phyloP scores from a whole-genome alignment of 2,797 vertebrate genomes.

The Melanitta fusca region DNA sequence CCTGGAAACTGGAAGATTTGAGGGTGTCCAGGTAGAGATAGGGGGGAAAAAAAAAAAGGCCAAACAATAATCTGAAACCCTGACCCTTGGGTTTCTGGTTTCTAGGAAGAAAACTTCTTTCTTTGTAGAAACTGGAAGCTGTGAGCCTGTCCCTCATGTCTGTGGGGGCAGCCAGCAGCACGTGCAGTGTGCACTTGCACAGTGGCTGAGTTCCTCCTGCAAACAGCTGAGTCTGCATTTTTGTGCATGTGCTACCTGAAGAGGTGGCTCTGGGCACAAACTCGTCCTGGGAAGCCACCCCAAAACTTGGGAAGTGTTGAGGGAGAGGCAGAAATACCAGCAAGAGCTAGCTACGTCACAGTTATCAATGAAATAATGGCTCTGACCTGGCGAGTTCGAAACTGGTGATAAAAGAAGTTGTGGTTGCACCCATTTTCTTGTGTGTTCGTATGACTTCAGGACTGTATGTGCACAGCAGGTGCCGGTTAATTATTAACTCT shows the following conservation, averaged over 20 bases:
- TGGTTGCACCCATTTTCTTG: neutral
- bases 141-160: neutral
- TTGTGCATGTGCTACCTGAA: neutral
- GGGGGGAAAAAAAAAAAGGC: neutral
- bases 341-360: neutral
- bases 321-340: neutral
- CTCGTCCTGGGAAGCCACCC: neutral
- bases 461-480: neutral
- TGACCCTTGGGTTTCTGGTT: neutral
- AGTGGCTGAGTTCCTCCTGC: neutral
- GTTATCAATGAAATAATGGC: neutral
- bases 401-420: neutral
- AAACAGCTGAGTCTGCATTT: neutral
- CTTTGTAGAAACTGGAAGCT: neutral
- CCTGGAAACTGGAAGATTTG: neutral
- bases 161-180: neutral
- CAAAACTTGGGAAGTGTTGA: neutral
- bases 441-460: neutral
- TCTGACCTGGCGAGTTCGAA: neutral
- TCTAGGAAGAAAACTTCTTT: neutral
- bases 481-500: conserved; percentile 16
- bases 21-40: neutral
- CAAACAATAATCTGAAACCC: neutral
- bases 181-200: neutral
- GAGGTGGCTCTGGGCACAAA: neutral